These are phyloP conservation scores for Drosophila watanabei DNA, from an alignment of 1,140 invertebrate genomes.

Conservation along the genomic window DNA sequence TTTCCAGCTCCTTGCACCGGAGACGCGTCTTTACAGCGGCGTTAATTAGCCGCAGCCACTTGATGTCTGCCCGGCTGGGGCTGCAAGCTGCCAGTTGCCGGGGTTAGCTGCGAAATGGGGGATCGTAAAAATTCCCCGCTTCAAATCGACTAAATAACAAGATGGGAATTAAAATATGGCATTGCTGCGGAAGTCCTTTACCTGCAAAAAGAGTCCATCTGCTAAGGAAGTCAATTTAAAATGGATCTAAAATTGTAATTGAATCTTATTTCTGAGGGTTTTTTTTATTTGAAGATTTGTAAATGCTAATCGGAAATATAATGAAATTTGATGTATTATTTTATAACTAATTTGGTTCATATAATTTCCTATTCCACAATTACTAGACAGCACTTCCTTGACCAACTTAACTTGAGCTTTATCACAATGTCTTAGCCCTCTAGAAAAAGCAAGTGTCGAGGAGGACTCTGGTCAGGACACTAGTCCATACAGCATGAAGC, in stretches of 20 bases:
- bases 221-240: neutral
- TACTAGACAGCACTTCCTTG: neutral
- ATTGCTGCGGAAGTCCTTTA: constrained; percentile 7
- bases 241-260: neutral
- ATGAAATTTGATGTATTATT: neutral
- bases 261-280: neutral
- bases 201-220: neutral
- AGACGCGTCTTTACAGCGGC: constrained; percentile 53
- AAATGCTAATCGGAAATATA: neutral
- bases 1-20: neutral
- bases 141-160: constrained; percentile 59
- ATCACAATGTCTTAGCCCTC: constrained; percentile 33
- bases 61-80: constrained; percentile 51
- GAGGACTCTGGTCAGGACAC: constrained; percentile 57
- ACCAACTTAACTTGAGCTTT: constrained; percentile 29
- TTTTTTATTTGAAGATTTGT: neutral
- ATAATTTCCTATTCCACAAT: too few relatives aligned
- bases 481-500: constrained; percentile 67
- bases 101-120: constrained; percentile 7
- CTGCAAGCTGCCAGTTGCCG: constrained; percentile 29
- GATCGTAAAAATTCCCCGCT: constrained; percentile 41
- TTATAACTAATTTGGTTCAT: neutral
- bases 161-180: constrained; percentile 33
- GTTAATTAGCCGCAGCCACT: constrained; percentile 83
- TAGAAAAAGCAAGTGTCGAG: constrained; percentile 13